Evolutionary conservation across 2,888 invertebrate species (phyloP).

Genomic region (Ariolimax columbianus): DNA sequence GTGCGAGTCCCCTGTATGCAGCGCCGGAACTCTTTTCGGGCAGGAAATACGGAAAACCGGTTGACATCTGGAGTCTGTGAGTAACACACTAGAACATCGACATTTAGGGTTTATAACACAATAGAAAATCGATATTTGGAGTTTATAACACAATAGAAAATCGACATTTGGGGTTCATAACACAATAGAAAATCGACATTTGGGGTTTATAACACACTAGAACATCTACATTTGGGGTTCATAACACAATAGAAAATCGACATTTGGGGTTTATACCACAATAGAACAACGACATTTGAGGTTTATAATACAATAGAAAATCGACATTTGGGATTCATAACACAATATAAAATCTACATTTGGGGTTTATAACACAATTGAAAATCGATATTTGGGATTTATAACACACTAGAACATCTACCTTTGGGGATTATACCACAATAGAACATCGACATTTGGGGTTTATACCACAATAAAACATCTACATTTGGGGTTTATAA

Average conservation of each 20-base stretch:
- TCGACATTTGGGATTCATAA: too few species aligned
- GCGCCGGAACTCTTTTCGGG: constrained; percentile 76
- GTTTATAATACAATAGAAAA: background rate
- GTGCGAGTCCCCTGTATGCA: constrained; percentile 75
- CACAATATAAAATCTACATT: too few species aligned
- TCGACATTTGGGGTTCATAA: background rate
- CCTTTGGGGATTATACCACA: too few species aligned
- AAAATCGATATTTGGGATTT: too few species aligned
- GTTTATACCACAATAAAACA: too few species aligned
- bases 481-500: too few species aligned
- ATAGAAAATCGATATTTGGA: constrained; percentile 75
- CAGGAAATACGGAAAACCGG: constrained; percentile 70
- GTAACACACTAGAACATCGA: constrained; percentile 35
- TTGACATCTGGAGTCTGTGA: constrained; percentile 76
- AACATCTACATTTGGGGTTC: background rate
- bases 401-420: too few species aligned
- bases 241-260: constrained; percentile 60
- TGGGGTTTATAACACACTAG: constrained; percentile 68
- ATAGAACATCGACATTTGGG: too few species aligned
- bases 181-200: constrained; percentile 65
- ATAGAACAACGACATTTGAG: background rate
- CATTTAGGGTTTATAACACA: background rate
- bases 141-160: constrained; percentile 57
- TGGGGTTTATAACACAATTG: too few species aligned
- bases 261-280: constrained; percentile 71